Evolutionary conservation across 2,113 vertebrate species (phyloP), one percentile per base, ranked within the genome.

Genomic region (Syngnathus floridae): DNA sequence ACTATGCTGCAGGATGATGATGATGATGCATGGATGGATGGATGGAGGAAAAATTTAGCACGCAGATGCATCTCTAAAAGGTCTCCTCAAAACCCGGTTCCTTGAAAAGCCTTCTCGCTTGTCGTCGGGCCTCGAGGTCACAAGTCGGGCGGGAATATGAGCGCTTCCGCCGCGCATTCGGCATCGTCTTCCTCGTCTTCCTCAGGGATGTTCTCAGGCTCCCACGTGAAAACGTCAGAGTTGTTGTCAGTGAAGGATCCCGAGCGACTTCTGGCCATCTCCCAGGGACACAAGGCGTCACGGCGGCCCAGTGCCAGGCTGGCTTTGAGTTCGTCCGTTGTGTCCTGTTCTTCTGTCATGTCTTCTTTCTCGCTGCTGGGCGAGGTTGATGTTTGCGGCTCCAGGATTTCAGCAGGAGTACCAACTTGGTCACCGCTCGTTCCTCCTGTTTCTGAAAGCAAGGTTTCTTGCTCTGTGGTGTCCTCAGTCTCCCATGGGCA

Each of bases 111-210:
- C 17, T 51, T 38, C 4, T 41, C 11, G 40, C 7, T 13, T 13
- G 4, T 1, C 2, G 48, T 21, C 19, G 0, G 11, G 11, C 21
- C 21, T 54, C 5, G 19, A 43, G 62, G 31, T 84, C 72, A 82
- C 60, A 89, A 69, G 72, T 92, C 91, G 21, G 86, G 64, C 46
- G 90, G 89, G 54, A 91, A 92, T 60, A 89, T 73, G 9, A 91
- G 74, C 38, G 88, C 91, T 66, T 92, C 91, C 10, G 90, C 90
- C 7, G 88, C 90, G 65, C 75, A 88, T 78, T 91, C 90, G 49
- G 90, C 90, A 73, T 91, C 87, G 1, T 84, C 87, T 7, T 90
- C 88, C 43, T 91, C 88, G 13, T 87, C 90, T 64, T 90, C 90
- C 38, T 91, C 89, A 16, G 85, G 88, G 55, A 90, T 89, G 17